Evolutionary conservation across 2,113 vertebrate genomes (phyloP), one percentile per base, ranked within the genome.

Genomic region (Murina feae): DNA sequence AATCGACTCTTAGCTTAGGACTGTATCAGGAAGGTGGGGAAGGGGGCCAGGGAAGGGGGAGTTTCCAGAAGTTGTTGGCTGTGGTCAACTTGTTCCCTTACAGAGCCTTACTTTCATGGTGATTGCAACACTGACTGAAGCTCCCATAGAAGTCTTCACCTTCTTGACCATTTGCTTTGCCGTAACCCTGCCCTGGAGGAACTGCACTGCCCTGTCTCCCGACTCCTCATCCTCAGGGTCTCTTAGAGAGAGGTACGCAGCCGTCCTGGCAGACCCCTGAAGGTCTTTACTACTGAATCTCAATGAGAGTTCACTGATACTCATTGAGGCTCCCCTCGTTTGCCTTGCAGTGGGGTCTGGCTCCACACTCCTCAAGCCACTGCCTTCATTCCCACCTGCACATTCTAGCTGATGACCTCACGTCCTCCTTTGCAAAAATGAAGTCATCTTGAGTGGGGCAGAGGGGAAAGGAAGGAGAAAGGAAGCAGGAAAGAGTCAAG

Each of bases 41-140:
- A 3, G 12, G 0, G 4, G 11, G 9, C 44, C 1, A 30, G 1
- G n/a, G 32, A 51, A n/a, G 30, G 30, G 2, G 51, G 25, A 23
- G 6, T 49, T 76, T 39, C 28, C 25, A 76, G 84, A 90, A 86
- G 51, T 60, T 74, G 39, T 28, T 28, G 18, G 5, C 11, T 16
- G 25, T 74, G 11, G 2, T 39, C 35, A 55, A 0, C 51, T 65
- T 89, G 71, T 60, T 93, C 14, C n/a, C 12, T 16, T 16, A 5
- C 1, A 17, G 63, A 37, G 37, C 4, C 58, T 60, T 4, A 44
- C 18, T 1, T 30, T 60, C 25, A 21, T 35, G 44, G 49, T 28
- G 8, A 13, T 58, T 71, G 78, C 18, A 76, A 16, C 32, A 35
- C 17, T 9, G 14, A 37, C 17, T 20, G 66, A 35, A 42, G 68